Evolutionary conservation across 2,113 vertebrate species (phyloP), one percentile per base, ranked within the genome.

Genomic region (Nansenia antarctica): DNA sequence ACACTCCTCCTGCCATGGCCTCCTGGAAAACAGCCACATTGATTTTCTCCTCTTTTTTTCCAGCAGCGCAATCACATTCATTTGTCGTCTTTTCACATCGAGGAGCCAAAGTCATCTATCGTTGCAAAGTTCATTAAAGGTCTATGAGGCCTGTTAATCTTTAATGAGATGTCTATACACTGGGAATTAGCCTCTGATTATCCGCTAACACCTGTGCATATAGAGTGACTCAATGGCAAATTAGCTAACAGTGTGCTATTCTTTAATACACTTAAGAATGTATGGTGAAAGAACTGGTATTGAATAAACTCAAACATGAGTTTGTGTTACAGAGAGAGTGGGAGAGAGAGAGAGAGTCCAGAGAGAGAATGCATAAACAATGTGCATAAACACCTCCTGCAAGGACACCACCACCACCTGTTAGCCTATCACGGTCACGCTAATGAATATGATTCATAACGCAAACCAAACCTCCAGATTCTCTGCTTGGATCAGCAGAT

Each of bases 21-120:
- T 66, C 22, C 54, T 73, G 60, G 65, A 67, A 60, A 52, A n/a
- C 6, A 26, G 71, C 67, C 71, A 57, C n/a, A 67, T 70, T 27
- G 66, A 74, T 61, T 69, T 73, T 73, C 9, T 58, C 32, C n/a
- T n/a, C n/a, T n/a, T n/a, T n/a, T n/a, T n/a, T n/a, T n/a, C n/a
- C n/a, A n/a, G 12, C 12, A 42, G 32, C 30, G n/a, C 30, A 22
- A 49, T 35, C 1, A 9, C 18, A 15, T 26, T 74, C 49, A 55
- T 74, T 74, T 67, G 49, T 69, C 32, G 30, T 37, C 31, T 69
- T 54, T 60, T 70, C 49, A 53, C 35, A 34, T 55, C 32, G 15
- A 67, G 53, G 45, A 62, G 27, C 26, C 20, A 60, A 52, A 62
- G 27, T 52, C 57, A 67, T 73, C 58, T 26, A 45, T 73, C 65